phyloP scores from a whole-genome alignment of 2,888 invertebrate genomes.

The Apodemia mormo region DNA sequence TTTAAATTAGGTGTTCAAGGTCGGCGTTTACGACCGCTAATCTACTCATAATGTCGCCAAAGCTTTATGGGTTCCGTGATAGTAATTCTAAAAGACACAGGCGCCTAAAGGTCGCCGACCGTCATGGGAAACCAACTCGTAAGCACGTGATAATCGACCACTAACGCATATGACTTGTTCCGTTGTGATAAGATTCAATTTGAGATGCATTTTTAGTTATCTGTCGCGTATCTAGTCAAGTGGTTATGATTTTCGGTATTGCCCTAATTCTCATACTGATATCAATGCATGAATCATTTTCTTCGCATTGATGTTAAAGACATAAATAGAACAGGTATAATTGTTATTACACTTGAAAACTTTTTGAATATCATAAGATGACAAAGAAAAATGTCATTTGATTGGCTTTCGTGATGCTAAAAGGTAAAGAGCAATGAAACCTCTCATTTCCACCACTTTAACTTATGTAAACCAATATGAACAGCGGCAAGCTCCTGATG shows the following conservation, averaged over 20 bases:
- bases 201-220: conserved; percentile 15
- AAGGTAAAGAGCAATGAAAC: too few species aligned
- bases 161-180: conserved; percentile 22
- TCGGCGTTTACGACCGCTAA: conserved; percentile 58
- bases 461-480: too few species aligned
- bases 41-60: conserved; percentile 50
- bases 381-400: too few species aligned
- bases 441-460: too few species aligned
- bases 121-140: conserved; percentile 38
- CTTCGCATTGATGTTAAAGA: not conserved
- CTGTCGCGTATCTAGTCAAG: conserved; percentile 17
- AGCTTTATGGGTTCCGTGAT: conserved; percentile 49
- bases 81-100: conserved; percentile 43
- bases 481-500: too few species aligned
- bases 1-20: conserved; percentile 47
- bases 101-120: conserved; percentile 55
- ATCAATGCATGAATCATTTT: conserved; percentile 5
- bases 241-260: conserved; percentile 11
- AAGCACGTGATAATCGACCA: conserved; percentile 41
- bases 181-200: conserved; percentile 13
- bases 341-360: too few species aligned
- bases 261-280: conserved; percentile 10
- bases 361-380: too few species aligned
- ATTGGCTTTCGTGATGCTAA: too few species aligned
- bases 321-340: too few species aligned